Percentiles rank a stretch among this genome's conserved stretches.
Evolutionary conservation across 2,888 invertebrate genomes (phyloP).

Genomic region (Brachypalpus laphriformis): DNA sequence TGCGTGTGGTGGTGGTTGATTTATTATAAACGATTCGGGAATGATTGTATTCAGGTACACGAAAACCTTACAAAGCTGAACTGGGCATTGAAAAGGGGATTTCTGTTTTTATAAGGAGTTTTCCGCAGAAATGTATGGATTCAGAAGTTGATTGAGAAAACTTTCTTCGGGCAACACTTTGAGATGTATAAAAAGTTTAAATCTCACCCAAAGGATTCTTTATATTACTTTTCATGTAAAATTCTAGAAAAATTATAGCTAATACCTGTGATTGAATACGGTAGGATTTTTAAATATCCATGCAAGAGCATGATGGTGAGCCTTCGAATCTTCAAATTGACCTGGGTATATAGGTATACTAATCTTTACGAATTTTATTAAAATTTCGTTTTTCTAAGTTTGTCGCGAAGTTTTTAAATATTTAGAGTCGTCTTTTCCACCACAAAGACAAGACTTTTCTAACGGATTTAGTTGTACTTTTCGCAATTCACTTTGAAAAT

Average conservation of each 20-base stretch:
- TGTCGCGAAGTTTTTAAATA: too few relatives aligned
- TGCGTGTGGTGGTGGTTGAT: slow-evolving; percentile 50
- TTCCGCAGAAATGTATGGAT: not conserved
- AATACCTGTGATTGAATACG: too few relatives aligned
- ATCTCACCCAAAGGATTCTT: not conserved
- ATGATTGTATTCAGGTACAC: slow-evolving; percentile 34
- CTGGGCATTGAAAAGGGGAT: slow-evolving; percentile 1
- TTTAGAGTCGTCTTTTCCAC: too few relatives aligned
- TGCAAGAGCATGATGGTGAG: too few relatives aligned
- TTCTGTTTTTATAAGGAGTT: not conserved
- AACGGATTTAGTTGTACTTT: too few relatives aligned
- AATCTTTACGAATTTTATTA: too few relatives aligned
- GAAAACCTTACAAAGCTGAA: slow-evolving; percentile 12
- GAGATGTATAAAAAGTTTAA: not conserved
- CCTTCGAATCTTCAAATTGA: too few relatives aligned
- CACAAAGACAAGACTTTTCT: too few relatives aligned
- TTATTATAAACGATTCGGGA: slow-evolving; percentile 45
- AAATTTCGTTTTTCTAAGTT: too few relatives aligned
- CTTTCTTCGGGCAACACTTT: not conserved
- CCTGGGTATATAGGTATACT: too few relatives aligned
- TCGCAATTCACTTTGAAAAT: too few relatives aligned
- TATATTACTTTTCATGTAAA: not conserved
- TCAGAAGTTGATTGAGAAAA: slow-evolving; percentile 15
- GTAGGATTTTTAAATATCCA: too few relatives aligned
- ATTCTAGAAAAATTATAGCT: not conserved